Evolutionary conservation across 2,888 invertebrate species (phyloP).

Genomic region (Busseola fusca): DNA sequence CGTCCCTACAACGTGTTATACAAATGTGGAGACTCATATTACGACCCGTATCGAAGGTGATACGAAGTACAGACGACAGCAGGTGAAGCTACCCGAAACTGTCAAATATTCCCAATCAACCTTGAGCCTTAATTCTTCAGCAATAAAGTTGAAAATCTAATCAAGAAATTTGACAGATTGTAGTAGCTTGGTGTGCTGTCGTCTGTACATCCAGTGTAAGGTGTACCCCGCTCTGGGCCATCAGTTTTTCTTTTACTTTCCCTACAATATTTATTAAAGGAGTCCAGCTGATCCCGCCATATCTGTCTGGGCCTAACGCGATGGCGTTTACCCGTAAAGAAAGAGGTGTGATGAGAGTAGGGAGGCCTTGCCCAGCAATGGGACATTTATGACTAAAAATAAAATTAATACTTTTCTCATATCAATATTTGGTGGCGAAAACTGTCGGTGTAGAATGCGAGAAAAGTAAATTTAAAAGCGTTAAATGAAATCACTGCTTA

Average conservation of each 20-base stretch:
- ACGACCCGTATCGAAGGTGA: not conserved
- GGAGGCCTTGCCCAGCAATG: not conserved
- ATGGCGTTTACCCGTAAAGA: not conserved
- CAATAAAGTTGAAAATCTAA: too few species aligned
- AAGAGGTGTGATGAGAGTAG: not conserved
- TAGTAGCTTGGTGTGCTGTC: too few species aligned
- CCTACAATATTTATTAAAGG: not conserved
- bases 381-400: not conserved
- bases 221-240: not conserved
- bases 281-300: not conserved
- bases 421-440: not conserved
- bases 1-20: too few species aligned
- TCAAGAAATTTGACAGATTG: too few species aligned
- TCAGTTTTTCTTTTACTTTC: not conserved
- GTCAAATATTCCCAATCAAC: too few species aligned
- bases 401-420: too few species aligned
- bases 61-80: too few species aligned
- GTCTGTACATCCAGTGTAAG: not conserved
- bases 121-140: too few species aligned
- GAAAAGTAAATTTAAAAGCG: not conserved
- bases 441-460: not conserved
- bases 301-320: not conserved
- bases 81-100: too few species aligned
- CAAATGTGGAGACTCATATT: not conserved
- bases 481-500: not conserved